A percentile compares a stretch with the other conserved stretches of the same genome.
Conservation (phyloP, 2,113 vertebrate genomes). For the Danio rerio region GRCz12tu NC_133184.1:44765501-44766000, state of each 20-base stretch:
- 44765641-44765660: slow-evolving; percentile 80
- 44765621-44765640: slow-evolving; percentile 78
- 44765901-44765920: slow-evolving; percentile 81
- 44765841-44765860: slow-evolving; percentile 80
- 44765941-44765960: slow-evolving; percentile 71
- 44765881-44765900: slow-evolving; percentile 73
- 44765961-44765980: slow-evolving; percentile 79
- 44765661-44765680: slow-evolving; percentile 61
- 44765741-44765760: slow-evolving; percentile 77
- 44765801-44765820: slow-evolving; percentile 81
- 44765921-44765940: slow-evolving; percentile 76
- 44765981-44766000: slow-evolving; percentile 80
- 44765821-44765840: slow-evolving; percentile 78
- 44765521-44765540: slow-evolving; percentile 76
- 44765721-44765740: slow-evolving; percentile 73
- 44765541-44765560: slow-evolving; percentile 75
- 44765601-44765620: slow-evolving; percentile 76
- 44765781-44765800: slow-evolving; percentile 58
- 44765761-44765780: slow-evolving; percentile 66
- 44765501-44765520: slow-evolving; percentile 75
- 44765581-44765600: slow-evolving; percentile 68
- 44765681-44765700: slow-evolving; percentile 75
- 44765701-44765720: slow-evolving; percentile 80
- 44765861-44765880: slow-evolving; percentile 84
- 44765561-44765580: slow-evolving; percentile 75